A percentile compares a stretch with the other conserved stretches of the same genome.
These are phyloP conservation scores for Athene cunicularia DNA, from an alignment of 2,113 vertebrate genomes.

Conservation along the genomic window DNA sequence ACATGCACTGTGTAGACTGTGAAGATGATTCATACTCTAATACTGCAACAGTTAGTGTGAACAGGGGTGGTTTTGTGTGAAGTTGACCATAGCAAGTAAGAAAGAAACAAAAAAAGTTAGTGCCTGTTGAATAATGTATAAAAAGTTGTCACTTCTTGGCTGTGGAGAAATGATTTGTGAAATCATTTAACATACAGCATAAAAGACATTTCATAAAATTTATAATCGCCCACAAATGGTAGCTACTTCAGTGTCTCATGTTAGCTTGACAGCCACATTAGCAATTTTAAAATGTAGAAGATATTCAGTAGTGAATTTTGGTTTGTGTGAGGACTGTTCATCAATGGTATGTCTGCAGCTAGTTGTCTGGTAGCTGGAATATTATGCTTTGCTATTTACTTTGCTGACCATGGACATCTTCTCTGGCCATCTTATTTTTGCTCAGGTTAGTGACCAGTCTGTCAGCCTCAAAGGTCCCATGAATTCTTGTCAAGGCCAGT, in stretches of 20 bases:
- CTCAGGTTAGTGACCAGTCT: neutral
- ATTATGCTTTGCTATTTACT: neutral
- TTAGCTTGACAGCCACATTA: neutral
- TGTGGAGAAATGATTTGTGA: conserved; percentile 30
- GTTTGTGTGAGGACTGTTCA: neutral
- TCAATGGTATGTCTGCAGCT: neutral
- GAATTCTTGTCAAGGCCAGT: neutral
- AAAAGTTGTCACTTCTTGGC: neutral
- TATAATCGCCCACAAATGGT: neutral
- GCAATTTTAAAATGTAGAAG: neutral
- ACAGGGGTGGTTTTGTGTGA: neutral
- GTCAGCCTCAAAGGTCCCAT: neutral
- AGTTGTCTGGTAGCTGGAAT: neutral
- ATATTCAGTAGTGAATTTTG: neutral
- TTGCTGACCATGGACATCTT: neutral
- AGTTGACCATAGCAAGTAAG: neutral
- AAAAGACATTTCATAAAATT: conserved; percentile 9
- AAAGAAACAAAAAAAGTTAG: neutral
- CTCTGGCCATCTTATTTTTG: neutral
- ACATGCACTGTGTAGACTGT: neutral
- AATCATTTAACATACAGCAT: neutral
- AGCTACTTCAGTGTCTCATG: neutral
- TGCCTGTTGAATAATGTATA: neutral
- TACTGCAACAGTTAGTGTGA: neutral
- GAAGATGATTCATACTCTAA: neutral